phyloP scores from a whole-genome alignment of 2,888 invertebrate species.

The Cryptosula pallasiana region DNA sequence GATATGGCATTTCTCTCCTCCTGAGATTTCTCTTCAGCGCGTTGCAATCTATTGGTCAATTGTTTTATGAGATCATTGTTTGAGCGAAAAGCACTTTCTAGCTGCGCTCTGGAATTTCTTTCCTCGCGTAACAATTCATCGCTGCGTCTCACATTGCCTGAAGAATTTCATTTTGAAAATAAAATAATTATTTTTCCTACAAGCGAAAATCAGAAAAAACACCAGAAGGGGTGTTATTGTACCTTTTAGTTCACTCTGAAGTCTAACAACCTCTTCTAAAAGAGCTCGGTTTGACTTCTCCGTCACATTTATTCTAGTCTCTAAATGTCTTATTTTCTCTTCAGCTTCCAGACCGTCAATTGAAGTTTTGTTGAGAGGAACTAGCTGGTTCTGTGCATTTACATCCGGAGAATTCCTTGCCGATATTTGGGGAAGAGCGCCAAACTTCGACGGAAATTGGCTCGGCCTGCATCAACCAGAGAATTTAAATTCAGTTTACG shows the following conservation, averaged over 20 bases:
- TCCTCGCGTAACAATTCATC: slow-evolving; percentile 47
- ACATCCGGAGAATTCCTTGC: slow-evolving; percentile 29
- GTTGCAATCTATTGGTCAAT: slow-evolving; percentile 40
- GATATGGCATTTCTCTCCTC: slow-evolving; percentile 44
- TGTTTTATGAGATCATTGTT: slow-evolving; percentile 46
- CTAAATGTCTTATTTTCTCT: slow-evolving; percentile 42
- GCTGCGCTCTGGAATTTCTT: slow-evolving; percentile 40
- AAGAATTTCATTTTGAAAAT: background rate
- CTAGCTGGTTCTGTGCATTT: slow-evolving; percentile 32
- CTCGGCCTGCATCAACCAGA: too few relatives aligned
- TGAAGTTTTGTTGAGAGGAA: slow-evolving; percentile 30
- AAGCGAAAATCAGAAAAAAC: too few relatives aligned
- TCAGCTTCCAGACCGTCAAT: slow-evolving; percentile 34
- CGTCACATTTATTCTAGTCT: slow-evolving; percentile 45
- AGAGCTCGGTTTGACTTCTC: slow-evolving; percentile 53
- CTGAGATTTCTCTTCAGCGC: slow-evolving; percentile 44
- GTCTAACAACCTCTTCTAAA: slow-evolving; percentile 49
- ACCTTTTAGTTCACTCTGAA: slow-evolving; percentile 45
- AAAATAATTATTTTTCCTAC: background rate
- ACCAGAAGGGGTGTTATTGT: too few relatives aligned
- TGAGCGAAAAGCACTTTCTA: slow-evolving; percentile 44
- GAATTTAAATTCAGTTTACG: too few relatives aligned
- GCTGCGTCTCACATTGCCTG: slow-evolving; percentile 35
- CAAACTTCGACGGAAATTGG: slow-evolving; percentile 37
- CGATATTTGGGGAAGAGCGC: slow-evolving; percentile 36